Base-by-base conservation (phyloP, 1,140 invertebrate species). In the Magallana ariakensis region DNA sequence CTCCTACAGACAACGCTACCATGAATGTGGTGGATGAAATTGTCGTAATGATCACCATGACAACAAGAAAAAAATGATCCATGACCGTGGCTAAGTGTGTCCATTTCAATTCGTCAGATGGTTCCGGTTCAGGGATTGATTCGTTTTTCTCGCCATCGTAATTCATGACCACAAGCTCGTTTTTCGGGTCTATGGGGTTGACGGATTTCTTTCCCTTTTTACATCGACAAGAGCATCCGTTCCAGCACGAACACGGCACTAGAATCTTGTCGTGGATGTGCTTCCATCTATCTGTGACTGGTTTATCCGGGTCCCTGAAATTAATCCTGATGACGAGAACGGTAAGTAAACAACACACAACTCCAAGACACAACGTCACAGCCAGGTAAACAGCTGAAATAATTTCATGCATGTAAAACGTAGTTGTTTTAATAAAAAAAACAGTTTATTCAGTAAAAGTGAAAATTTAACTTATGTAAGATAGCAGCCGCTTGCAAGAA, bases 31-130 rank as follows among this genome's bases (percentile, higher is more conserved):
- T 46, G 33, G 87, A 53, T 6, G 70, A n/a, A 1, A 88, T 5
- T 3, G 33, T 53, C 1, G 87, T 86, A 4, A 88, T 46, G 8
- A 84, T 16, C 1, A 70, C 55, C 16, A 84, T 55, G 11, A 66
- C 2, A 8, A 88, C 70, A n/a, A 88, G 80, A 26, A 88, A 88
- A 84, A 88, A 88, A 55, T 85, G 86, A 66, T 88, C 87, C 66
- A 88, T 33, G 16, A 88, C 60, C 22, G 82, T 62, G 1, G 87
- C 46, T 6, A 88, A 15, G 53, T 88, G 85, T 10, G 55, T 60
- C 87, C 87, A 88, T 10, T 81, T 82, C n/a, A 58, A 83, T 46
- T 58, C 56, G 22, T 56, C 33, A 33, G n/a, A 62, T 1, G 66
- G 0, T 16, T 86, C 84, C 7, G 53, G 1, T 4, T 54, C 56